phyloP scores from a whole-genome alignment of 2,888 invertebrate genomes.

The Torymus aiolomorphi region DNA sequence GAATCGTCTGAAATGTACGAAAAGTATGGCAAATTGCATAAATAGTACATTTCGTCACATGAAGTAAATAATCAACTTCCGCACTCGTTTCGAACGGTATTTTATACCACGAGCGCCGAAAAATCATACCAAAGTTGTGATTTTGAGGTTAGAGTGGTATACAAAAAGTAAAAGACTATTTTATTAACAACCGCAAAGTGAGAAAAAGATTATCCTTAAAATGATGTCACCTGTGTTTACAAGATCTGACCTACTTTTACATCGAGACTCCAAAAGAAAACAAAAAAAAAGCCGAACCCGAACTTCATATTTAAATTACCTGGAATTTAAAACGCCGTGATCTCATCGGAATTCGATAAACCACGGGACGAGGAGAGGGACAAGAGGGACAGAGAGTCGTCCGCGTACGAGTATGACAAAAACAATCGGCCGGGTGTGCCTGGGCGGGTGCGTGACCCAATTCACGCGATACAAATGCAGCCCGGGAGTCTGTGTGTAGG shows the following conservation, averaged over 20 bases:
- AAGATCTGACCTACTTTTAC: slow-evolving; percentile 8
- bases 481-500: slow-evolving; percentile 2
- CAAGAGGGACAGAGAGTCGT: not conserved
- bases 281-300: not conserved
- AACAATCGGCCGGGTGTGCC: slow-evolving; percentile 53
- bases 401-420: slow-evolving; percentile 52
- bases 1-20: no score
- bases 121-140: no score
- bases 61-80: no score
- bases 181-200: not conserved
- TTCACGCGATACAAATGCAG: slow-evolving; percentile 45
- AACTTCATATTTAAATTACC: slow-evolving; percentile 20
- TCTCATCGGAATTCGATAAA: slow-evolving; percentile 5
- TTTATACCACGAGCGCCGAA: no score
- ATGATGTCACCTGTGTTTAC: not conserved
- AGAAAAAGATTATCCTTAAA: not conserved
- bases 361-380: not conserved
- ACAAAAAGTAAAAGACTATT: no score
- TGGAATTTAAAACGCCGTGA: slow-evolving; percentile 19
- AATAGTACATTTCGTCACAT: no score
- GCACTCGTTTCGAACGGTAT: no score
- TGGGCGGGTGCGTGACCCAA: slow-evolving; percentile 59
- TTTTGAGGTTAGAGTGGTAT: no score
- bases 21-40: no score
- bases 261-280: not conserved